These are phyloP conservation scores for Sander lucioperca DNA, from an alignment of 2,113 vertebrate genomes.

Conservation along the genomic window DNA sequence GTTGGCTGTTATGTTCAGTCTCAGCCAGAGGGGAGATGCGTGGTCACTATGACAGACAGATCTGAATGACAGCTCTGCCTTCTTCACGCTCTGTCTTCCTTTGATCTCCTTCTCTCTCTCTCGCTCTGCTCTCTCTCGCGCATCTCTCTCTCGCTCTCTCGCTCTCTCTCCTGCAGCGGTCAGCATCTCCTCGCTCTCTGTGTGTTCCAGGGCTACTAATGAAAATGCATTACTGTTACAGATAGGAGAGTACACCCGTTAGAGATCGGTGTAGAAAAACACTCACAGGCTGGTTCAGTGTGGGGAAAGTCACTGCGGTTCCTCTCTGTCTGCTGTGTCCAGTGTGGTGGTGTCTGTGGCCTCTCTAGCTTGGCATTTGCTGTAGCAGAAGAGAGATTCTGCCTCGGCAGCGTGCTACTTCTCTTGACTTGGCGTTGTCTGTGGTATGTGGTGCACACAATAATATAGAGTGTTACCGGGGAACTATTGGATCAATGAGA, in stretches of 20 bases:
- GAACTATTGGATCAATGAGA: slow-evolving; percentile 46
- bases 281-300: slow-evolving; percentile 64
- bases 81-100: slow-evolving; percentile 29
- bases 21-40: slow-evolving; percentile 47
- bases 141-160: slow-evolving; percentile 7
- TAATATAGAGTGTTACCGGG: slow-evolving; percentile 25
- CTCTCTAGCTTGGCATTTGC: slow-evolving; percentile 51
- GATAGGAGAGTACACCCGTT: slow-evolving; percentile 75
- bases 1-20: slow-evolving; percentile 70
- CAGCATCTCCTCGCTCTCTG: slow-evolving; percentile 47
- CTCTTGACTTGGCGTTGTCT: slow-evolving; percentile 57
- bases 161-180: slow-evolving; percentile 26
- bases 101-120: slow-evolving; percentile 22
- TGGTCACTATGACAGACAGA: slow-evolving; percentile 68
- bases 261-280: slow-evolving; percentile 76
- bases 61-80: slow-evolving; percentile 66
- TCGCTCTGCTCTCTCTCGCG: no score
- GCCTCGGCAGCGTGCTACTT: slow-evolving; percentile 48
- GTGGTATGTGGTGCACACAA: slow-evolving; percentile 38
- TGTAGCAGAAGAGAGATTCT: slow-evolving; percentile 54
- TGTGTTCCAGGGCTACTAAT: slow-evolving; percentile 70
- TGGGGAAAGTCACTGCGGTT: slow-evolving; percentile 62
- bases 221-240: slow-evolving; percentile 79
- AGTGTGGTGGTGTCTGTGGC: slow-evolving; percentile 37
- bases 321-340: slow-evolving; percentile 35